These are phyloP conservation scores for Acipenser oxyrinchus DNA, from an alignment of 2,797 vertebrate genomes.

Conservation along the genomic window DNA sequence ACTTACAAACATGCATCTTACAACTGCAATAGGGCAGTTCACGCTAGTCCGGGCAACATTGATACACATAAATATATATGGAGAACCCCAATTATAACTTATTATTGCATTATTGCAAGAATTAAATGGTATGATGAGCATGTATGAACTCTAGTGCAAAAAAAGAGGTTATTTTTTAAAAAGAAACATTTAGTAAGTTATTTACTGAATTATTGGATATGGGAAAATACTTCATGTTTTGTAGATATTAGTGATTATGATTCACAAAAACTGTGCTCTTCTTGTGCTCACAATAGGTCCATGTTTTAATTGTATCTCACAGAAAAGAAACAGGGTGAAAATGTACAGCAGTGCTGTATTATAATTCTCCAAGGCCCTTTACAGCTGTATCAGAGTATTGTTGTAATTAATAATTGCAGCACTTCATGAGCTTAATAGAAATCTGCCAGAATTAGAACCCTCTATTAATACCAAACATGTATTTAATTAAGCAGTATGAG, in stretches of 20 bases:
- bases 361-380: conserved; percentile 28
- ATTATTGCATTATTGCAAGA: conserved; percentile 37
- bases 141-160: conserved; percentile 39
- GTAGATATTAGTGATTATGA: conserved; percentile 47
- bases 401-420: no score
- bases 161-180: conserved; percentile 69
- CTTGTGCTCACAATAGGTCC: conserved; percentile 34
- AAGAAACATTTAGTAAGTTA: conserved; percentile 62
- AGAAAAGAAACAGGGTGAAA: conserved; percentile 32
- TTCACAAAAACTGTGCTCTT: conserved; percentile 33
- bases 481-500: no score
- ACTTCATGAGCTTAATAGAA: no score
- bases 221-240: conserved; percentile 41
- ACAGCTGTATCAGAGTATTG: neutral
- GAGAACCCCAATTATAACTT: neutral
- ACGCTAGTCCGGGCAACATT: conserved; percentile 40
- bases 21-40: conserved; percentile 33
- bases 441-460: no score
- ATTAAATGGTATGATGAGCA: conserved; percentile 59
- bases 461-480: no score
- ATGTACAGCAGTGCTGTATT: conserved; percentile 32
- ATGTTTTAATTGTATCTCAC: conserved; percentile 33
- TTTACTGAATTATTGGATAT: conserved; percentile 60
- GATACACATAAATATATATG: conserved; percentile 46
- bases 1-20: conserved; percentile 34